A percentile compares a stretch with the other conserved stretches of the same genome.
These are phyloP conservation scores for Caenorhabditis becei DNA, from an alignment of 2,888 invertebrate species.

Conservation along the genomic window DNA sequence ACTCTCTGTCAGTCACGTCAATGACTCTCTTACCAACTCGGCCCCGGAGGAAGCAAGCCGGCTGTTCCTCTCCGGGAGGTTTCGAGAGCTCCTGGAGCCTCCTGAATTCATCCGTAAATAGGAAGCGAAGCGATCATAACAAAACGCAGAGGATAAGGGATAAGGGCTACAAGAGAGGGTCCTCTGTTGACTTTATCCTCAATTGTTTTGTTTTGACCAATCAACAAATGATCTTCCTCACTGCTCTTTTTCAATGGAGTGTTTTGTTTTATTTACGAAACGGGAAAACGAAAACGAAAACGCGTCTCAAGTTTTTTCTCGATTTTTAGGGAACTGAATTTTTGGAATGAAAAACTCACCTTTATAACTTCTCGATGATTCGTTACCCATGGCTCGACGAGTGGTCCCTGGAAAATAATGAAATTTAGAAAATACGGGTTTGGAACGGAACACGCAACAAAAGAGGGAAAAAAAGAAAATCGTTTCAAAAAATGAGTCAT, in stretches of 20 bases:
- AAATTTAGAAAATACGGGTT: not conserved
- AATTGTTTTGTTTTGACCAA: conserved; percentile 59
- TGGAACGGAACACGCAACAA: not conserved
- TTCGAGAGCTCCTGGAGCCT: conserved; percentile 43
- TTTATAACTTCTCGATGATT: conserved; percentile 41
- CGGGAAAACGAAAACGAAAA: not conserved
- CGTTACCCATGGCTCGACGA: conserved; percentile 39
- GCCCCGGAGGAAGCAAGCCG: conserved; percentile 47
- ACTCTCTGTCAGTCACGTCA: conserved; percentile 41
- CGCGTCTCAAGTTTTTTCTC: too few relatives aligned
- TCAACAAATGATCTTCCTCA: conserved; percentile 40
- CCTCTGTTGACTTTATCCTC: conserved; percentile 44
- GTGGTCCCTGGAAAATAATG: not conserved
- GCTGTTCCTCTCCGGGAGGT: conserved; percentile 44
- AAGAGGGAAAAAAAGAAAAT: not conserved
- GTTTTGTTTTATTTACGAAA: conserved; percentile 47
- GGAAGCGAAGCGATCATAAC: conserved; percentile 15
- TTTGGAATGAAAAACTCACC: conserved; percentile 21
- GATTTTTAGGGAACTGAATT: not conserved
- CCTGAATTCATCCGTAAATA: conserved; percentile 38
- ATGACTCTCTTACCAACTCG: conserved; percentile 32
- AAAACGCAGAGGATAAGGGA: conserved; percentile 14
- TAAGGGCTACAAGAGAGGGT: conserved; percentile 7
- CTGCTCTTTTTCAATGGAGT: conserved; percentile 26
- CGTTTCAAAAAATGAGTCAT: not conserved